Conservation (phyloP, 2,888 invertebrate genomes). For the Tachina grossa region DNA sequence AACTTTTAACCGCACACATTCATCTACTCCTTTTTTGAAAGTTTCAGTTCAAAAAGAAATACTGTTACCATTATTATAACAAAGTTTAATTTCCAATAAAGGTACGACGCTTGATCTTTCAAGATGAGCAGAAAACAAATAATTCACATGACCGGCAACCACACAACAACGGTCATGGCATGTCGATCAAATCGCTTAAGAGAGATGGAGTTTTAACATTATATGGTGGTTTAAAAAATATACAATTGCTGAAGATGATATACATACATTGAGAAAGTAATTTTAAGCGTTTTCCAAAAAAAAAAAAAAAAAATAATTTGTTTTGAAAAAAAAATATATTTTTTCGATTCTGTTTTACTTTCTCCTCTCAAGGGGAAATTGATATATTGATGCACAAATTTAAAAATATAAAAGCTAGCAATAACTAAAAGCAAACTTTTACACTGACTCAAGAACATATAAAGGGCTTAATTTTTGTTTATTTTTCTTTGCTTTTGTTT, state of each 20-base stretch:
- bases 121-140: background rate
- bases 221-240: background rate
- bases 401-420: too few species aligned
- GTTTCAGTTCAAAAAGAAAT: background rate
- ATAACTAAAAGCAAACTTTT: too few species aligned
- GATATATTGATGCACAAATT: too few species aligned
- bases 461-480: too few species aligned
- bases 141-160: slow-evolving; percentile 58
- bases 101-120: background rate
- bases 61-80: slow-evolving; percentile 31
- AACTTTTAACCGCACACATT: slow-evolving; percentile 24
- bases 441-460: too few species aligned
- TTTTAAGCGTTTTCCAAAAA: background rate
- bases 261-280: slow-evolving; percentile 48
- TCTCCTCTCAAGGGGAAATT: too few species aligned
- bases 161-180: slow-evolving; percentile 50
- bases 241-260: slow-evolving; percentile 37
- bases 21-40: background rate
- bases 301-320: too few species aligned
- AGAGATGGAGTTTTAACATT: slow-evolving; percentile 35
- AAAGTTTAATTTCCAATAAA: slow-evolving; percentile 12
- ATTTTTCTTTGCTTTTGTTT: too few species aligned
- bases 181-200: slow-evolving; percentile 58
- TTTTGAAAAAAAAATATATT: too few species aligned
- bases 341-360: too few species aligned